Base-by-base conservation (phyloP, 1,140 invertebrate species). In the Rhizoglyphus robini region DNA sequence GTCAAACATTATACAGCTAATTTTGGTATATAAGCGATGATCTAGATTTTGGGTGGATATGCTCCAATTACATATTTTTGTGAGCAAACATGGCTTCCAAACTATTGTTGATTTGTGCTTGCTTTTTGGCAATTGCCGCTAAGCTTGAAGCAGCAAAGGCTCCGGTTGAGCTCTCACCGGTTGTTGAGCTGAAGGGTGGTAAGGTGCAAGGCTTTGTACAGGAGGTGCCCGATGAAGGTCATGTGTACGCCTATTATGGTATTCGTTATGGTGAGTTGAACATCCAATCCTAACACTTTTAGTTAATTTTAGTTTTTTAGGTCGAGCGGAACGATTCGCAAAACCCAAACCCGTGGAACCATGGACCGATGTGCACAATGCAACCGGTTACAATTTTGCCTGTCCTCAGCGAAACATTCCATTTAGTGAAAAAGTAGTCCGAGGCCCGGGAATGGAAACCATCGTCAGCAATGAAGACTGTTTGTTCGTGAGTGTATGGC, bases 391-490 rank as follows among this genome's bases (percentile, higher is more conserved):
- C n/a, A 32, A 32, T 8, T 60, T 60, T 32, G 58, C 58, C 27
- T 60, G 58, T 27, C 20, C 30, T 5, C 58, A 60, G 27, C 51
- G 31, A 25, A 11, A 15, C 8, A 32, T 54, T 32, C 8, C 41
- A 15, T 46, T 46, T 46, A 15, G 15, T 15, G 41, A 46, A 23
- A 46, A 15, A 23, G 41, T 46, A 2, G 29, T 29, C n/a, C 27
- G 65, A 11, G 15, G 63, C 8, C 46, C 64, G 59, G 32, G 23
- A 2, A 46, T 34, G 65, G 30, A 23, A 1, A 73, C 77, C 0
- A 79, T 82, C 4, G 18, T 61, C 13, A 18, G 29, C 67, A 27
- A 83, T 71, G 66, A 67, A 68, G 75, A 76, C 62, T 76, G 75
- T 65, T 69, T 76, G 15, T 77, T 73, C 65, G 61, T 76, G 8